Evolutionary conservation across 2,797 vertebrate genomes (phyloP).

Genomic region (Neostethus bicornis): DNA sequence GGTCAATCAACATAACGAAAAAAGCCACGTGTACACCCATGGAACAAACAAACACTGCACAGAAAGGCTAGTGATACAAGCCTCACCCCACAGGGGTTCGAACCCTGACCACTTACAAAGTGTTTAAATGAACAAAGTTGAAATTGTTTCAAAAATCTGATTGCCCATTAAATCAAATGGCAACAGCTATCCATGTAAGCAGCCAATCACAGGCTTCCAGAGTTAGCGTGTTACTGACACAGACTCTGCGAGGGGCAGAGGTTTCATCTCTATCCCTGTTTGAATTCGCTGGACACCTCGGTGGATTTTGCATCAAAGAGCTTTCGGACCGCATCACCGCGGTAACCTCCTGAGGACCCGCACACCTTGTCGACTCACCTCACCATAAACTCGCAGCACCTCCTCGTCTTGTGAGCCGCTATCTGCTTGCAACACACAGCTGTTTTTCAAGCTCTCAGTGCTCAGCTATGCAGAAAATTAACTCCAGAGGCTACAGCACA

Average conservation of each 20-base stretch:
- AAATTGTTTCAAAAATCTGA: no score
- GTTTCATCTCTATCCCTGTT: slow-evolving; percentile 12
- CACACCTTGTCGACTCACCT: slow-evolving; percentile 33
- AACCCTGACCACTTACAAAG: no score
- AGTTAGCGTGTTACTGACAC: no score
- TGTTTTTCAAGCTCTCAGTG: slow-evolving; percentile 66
- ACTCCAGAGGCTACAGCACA: slow-evolving; percentile 57
- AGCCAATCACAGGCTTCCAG: no score
- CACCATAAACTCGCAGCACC: slow-evolving; percentile 38
- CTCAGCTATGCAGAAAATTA: slow-evolving; percentile 81
- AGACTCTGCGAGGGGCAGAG: neutral
- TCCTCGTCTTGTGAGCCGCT: slow-evolving; percentile 34
- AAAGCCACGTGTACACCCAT: no score
- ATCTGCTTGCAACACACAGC: slow-evolving; percentile 33
- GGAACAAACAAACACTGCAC: no score
- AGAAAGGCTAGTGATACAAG: no score
- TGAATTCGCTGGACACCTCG: slow-evolving; percentile 14
- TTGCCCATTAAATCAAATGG: no score
- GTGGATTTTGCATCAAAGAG: slow-evolving; percentile 29
- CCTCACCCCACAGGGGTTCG: no score
- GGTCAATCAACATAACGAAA: no score
- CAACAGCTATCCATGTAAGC: no score
- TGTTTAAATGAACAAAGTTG: no score
- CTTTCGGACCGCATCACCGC: slow-evolving; percentile 27
- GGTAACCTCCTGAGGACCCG: slow-evolving; percentile 33